Percentiles rank a stretch among this genome's conserved stretches.
These are phyloP conservation scores for Enhydra lutris DNA, from an alignment of 2,113 vertebrate species.

Conservation along the genomic window DNA sequence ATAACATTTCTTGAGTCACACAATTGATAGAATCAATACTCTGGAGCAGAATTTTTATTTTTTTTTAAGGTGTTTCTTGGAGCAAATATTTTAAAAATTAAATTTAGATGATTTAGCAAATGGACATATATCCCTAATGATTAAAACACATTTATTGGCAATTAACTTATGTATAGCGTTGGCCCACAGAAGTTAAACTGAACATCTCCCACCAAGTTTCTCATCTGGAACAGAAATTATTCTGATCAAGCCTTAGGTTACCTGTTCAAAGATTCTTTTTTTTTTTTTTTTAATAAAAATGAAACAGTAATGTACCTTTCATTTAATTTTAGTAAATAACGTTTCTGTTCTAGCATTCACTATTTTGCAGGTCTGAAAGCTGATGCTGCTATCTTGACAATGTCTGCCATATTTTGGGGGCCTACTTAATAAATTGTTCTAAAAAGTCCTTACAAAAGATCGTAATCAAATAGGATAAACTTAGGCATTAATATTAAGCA, in stretches of 20 bases:
- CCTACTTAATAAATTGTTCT: background rate
- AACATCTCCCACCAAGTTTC: background rate
- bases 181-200: background rate
- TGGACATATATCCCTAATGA: background rate
- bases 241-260: background rate
- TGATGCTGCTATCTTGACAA: background rate
- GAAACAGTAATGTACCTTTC: background rate
- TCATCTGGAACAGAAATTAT: background rate
- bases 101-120: conserved; percentile 4
- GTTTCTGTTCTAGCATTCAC: background rate
- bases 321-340: background rate
- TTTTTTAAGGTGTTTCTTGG: background rate
- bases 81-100: background rate
- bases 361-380: background rate
- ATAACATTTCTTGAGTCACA: background rate
- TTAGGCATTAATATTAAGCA: background rate
- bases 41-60: background rate
- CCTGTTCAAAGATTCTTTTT: background rate
- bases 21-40: background rate
- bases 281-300: background rate
- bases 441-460: background rate
- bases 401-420: background rate
- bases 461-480: background rate
- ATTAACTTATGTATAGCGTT: background rate
- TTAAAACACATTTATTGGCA: conserved; percentile 13